Evolutionary conservation across 2,797 vertebrate genomes (phyloP).

Genomic region (Poeciliopsis presidionis): DNA sequence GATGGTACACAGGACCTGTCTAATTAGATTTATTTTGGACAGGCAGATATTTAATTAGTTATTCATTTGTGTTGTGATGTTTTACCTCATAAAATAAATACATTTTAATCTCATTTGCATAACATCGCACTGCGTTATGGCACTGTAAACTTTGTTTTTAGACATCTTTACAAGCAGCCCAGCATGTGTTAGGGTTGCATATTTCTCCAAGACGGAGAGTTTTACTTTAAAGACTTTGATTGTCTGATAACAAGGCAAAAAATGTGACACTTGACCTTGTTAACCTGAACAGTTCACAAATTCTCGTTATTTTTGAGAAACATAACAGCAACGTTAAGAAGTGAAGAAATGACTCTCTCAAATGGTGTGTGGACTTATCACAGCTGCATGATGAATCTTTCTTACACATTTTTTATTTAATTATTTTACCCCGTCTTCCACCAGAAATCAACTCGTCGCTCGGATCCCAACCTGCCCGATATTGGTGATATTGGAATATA

Average conservation of each 20-base stretch:
- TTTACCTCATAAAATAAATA: not conserved
- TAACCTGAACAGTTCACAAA: no score
- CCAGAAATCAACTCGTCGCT: constrained; percentile 85
- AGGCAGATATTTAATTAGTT: not conserved
- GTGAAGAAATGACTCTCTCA: not conserved
- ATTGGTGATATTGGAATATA: constrained; percentile 87
- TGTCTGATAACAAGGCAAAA: no score
- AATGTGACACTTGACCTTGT: no score
- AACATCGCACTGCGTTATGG: no score
- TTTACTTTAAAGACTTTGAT: not conserved
- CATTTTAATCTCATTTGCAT: not conserved
- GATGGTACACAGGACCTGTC: not conserved
- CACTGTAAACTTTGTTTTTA: not conserved
- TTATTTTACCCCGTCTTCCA: constrained; percentile 6
- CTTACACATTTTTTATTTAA: constrained; percentile 10
- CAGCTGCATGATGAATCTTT: constrained; percentile 4
- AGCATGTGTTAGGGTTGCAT: no score
- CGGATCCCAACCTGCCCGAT: constrained; percentile 79
- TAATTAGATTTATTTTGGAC: constrained; percentile 12
- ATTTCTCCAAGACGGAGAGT: not conserved
- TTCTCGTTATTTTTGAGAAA: not conserved
- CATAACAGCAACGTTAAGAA: not conserved
- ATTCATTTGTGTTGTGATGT: not conserved
- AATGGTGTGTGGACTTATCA: no score
- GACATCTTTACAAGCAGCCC: no score